phyloP scores from a whole-genome alignment of 64 coral and sea anemone species.

The Dendrophyllia cribrosa region DNA sequence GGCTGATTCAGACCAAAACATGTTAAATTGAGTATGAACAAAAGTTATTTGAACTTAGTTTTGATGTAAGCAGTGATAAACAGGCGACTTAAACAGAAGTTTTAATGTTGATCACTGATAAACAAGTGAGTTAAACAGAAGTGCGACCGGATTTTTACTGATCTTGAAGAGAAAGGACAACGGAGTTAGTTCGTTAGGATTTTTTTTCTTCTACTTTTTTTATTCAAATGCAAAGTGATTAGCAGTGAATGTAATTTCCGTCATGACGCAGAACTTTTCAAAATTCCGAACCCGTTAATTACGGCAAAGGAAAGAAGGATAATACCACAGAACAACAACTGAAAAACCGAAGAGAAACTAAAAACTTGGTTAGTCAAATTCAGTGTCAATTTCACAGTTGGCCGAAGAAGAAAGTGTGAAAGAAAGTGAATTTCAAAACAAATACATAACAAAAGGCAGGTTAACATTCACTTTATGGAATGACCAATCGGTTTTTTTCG shows the following conservation, averaged over 20 bases:
- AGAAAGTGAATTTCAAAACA: too few relatives aligned
- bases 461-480: neutral
- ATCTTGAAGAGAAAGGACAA: neutral
- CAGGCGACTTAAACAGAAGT: too few relatives aligned
- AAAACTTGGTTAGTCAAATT: neutral
- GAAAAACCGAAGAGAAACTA: neutral
- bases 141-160: too few relatives aligned
- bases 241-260: neutral
- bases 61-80: too few relatives aligned
- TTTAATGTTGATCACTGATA: neutral
- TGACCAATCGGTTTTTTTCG: neutral
- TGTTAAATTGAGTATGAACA: too few relatives aligned
- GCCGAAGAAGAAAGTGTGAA: too few relatives aligned
- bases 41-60: too few relatives aligned
- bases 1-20: too few relatives aligned
- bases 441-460: too few relatives aligned
- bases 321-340: neutral
- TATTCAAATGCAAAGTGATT: neutral
- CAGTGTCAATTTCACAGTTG: too few relatives aligned
- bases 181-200: neutral
- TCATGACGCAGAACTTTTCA: neutral
- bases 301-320: neutral
- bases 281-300: conserved; percentile 24
- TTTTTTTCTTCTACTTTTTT: neutral
- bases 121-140: neutral